phyloP scores from a whole-genome alignment of 1,140 invertebrate genomes.

The Formica exsecta region DNA sequence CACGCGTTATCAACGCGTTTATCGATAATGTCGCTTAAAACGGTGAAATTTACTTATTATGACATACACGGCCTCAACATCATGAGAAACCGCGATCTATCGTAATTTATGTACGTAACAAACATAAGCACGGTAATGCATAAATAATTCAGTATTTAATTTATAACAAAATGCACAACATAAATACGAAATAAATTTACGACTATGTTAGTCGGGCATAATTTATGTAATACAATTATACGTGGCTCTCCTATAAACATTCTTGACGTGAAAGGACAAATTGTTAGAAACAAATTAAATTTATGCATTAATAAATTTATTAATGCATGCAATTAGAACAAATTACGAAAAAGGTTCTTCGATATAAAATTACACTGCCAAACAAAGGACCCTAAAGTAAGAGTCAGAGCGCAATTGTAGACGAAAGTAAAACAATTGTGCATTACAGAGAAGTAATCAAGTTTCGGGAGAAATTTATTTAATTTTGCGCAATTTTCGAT shows the following conservation, averaged over 20 bases:
- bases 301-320: neutral
- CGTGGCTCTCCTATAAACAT: neutral
- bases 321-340: neutral
- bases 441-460: neutral
- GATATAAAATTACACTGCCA: neutral
- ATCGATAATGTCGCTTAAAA: slow-evolving; percentile 11
- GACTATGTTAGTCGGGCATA: neutral
- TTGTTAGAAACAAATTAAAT: neutral
- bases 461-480: too few relatives aligned
- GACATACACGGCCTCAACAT: neutral
- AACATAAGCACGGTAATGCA: neutral
- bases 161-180: slow-evolving; percentile 11
- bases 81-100: neutral
- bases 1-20: neutral
- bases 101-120: slow-evolving; percentile 10
- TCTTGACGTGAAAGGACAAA: neutral
- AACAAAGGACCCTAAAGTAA: neutral
- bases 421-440: neutral
- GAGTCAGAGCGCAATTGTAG: neutral
- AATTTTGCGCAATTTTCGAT: neutral
- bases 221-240: slow-evolving; percentile 29
- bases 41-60: slow-evolving; percentile 13
- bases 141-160: slow-evolving; percentile 45
- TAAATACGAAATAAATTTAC: slow-evolving; percentile 45
- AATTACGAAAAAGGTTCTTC: neutral